Base-by-base conservation (phyloP, 2,113 vertebrate genomes). In the Lonchura striata region DNA sequence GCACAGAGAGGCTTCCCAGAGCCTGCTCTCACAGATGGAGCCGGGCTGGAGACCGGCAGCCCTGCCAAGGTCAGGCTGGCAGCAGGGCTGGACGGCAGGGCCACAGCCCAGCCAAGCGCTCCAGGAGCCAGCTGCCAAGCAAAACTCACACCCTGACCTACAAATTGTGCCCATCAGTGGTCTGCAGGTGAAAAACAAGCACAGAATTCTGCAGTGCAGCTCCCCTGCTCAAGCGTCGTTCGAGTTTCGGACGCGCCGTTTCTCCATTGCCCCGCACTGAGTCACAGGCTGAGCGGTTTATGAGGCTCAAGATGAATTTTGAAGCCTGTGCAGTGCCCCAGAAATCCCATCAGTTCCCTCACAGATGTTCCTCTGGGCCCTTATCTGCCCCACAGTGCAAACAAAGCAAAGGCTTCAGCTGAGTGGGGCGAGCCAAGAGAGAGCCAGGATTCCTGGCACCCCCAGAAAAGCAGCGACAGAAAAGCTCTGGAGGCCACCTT, bases 231-330 rank as follows among this genome's bases (percentile, higher is more conserved):
- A 2, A 30, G 13, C 35, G 91, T 42, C 11, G 2, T 20, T 68
- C 24, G 7, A 23, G 28, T 6, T 25, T 59, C 23, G 11, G 9
- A 19, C 13, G 31, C 44, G 24, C 8, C 5, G 52, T n/a, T 44
- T 37, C 31, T 30, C 11, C n/a, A 1, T 59, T 0, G 1, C 33
- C 12, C 42, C 7, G 35, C 4, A 0, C 13, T 28, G 22, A 66
- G 19, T 9, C 47, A 10, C 47, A 31, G 57, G 60, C 86, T 27
- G 28, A 44, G 20, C 24, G 33, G 28, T 5, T 91, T 9, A 4
- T 23, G 12, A 4, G 6, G 31, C 41, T 66, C 13, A 5, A 28
- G 30, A 46, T 13, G 7, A 15, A 52, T 60, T 63, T 33, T 64
- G 7, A 22, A 59, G 52, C 5, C 35, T 66, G 42, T 13, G 28